phyloP scores from a whole-genome alignment of 1,140 invertebrate species.

The Drosophila oshimai region DNA sequence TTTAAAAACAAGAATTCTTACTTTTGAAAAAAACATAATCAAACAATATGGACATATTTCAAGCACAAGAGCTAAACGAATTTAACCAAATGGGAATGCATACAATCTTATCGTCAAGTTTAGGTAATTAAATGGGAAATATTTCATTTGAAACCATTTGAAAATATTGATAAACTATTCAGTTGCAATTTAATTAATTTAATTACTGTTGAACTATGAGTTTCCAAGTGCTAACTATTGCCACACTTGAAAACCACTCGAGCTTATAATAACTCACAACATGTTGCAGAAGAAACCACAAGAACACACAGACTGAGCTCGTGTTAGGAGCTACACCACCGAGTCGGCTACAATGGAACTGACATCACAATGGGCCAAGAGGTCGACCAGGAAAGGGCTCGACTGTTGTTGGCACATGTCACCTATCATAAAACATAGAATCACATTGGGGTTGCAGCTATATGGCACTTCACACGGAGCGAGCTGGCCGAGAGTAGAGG shows the following conservation, averaged over 20 bases:
- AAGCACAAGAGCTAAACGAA: too few species aligned
- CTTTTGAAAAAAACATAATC: too few species aligned
- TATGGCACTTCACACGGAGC: slow-evolving; percentile 17
- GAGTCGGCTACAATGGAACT: slow-evolving; percentile 48
- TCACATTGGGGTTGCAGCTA: slow-evolving; percentile 61
- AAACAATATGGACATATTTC: too few species aligned
- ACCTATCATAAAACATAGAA: slow-evolving; percentile 77
- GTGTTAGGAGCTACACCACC: slow-evolving; percentile 2
- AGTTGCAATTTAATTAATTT: not conserved
- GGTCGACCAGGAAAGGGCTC: slow-evolving; percentile 24
- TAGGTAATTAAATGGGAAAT: too few species aligned
- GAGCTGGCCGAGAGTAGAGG: slow-evolving; percentile 20
- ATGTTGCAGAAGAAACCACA: slow-evolving; percentile 66
- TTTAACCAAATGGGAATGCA: too few species aligned
- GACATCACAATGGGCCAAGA: slow-evolving; percentile 47
- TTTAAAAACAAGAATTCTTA: too few species aligned
- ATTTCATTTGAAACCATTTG: too few species aligned
- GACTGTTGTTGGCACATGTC: slow-evolving; percentile 74
- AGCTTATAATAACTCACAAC: slow-evolving; percentile 70
- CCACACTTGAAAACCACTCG: slow-evolving; percentile 51
- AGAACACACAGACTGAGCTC: slow-evolving; percentile 5
- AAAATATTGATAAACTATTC: not conserved
- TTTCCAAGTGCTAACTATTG: slow-evolving; percentile 22
- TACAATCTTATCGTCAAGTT: too few species aligned
- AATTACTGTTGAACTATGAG: not conserved